A percentile compares a stretch with the other conserved stretches of the same genome.
These are phyloP conservation scores for Megalops cyprinoides DNA, from an alignment of 2,797 vertebrate genomes.

Conservation along the genomic window DNA sequence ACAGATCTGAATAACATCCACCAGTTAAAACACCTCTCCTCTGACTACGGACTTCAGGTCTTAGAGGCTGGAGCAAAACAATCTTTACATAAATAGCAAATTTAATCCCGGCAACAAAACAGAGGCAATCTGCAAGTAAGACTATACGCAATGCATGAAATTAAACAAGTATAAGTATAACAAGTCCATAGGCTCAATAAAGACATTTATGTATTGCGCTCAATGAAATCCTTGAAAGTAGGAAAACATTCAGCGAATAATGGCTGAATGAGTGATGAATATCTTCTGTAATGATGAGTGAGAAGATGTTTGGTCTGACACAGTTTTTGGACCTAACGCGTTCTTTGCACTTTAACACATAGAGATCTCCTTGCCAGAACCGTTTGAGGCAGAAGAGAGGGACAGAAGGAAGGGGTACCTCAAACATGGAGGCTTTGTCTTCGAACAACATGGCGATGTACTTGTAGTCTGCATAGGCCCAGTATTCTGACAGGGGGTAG, in stretches of 20 bases:
- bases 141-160: neutral
- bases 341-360: neutral
- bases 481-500: slow-evolving; percentile 78
- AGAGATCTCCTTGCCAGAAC: neutral
- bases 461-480: slow-evolving; percentile 98
- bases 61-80: neutral
- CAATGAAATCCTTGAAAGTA: neutral
- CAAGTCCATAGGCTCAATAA: too few species aligned
- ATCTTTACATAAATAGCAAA: too few species aligned
- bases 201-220: too few species aligned
- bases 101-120: neutral
- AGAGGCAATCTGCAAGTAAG: neutral
- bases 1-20: too few species aligned
- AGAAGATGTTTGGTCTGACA: too few species aligned
- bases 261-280: neutral
- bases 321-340: neutral
- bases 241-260: neutral
- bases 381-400: neutral
- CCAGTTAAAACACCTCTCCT: neutral
- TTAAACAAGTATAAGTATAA: too few species aligned
- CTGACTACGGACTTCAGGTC: neutral
- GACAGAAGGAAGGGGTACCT: slow-evolving; percentile 72
- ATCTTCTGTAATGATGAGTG: neutral
- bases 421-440: slow-evolving; percentile 81
- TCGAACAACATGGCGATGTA: slow-evolving; percentile 85